These are phyloP conservation scores for Heliconius aoede DNA, from an alignment of 2,888 invertebrate genomes.

Conservation along the genomic window DNA sequence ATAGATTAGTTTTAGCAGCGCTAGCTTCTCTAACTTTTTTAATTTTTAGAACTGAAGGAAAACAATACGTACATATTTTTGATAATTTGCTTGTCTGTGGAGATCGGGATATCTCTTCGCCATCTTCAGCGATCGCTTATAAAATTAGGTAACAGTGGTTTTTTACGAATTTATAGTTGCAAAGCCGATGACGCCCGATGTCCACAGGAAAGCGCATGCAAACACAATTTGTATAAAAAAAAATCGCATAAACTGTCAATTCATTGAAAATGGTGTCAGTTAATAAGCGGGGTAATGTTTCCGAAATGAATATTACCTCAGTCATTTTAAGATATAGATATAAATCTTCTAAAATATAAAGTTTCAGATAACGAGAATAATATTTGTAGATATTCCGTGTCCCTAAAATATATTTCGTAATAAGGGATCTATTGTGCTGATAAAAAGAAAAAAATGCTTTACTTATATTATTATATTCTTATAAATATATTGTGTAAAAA, in stretches of 20 bases:
- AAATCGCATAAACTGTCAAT: slow-evolving; percentile 76
- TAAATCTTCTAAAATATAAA: slow-evolving; percentile 69
- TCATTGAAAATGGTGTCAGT: slow-evolving; percentile 78
- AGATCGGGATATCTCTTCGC: slow-evolving; percentile 49
- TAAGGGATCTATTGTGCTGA: slow-evolving; percentile 78
- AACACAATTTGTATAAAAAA: slow-evolving; percentile 59
- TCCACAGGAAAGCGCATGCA: slow-evolving; percentile 67
- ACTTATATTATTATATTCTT: slow-evolving; percentile 82
- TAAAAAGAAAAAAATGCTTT: slow-evolving; percentile 79
- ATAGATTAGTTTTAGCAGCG: slow-evolving; percentile 84
- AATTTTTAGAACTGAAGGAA: slow-evolving; percentile 68
- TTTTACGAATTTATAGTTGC: slow-evolving; percentile 43
- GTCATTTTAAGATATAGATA: slow-evolving; percentile 63
- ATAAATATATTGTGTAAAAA: slow-evolving; percentile 82
- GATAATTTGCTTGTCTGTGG: slow-evolving; percentile 70
- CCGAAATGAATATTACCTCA: slow-evolving; percentile 61
- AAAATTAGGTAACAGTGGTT: slow-evolving; percentile 33
- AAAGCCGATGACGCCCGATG: slow-evolving; percentile 48
- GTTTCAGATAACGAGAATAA: slow-evolving; percentile 67
- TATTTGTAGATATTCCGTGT: slow-evolving; percentile 76
- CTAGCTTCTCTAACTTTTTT: slow-evolving; percentile 81
- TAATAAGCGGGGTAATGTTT: slow-evolving; percentile 68
- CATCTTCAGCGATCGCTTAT: slow-evolving; percentile 32
- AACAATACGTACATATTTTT: slow-evolving; percentile 69
- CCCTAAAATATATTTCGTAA: slow-evolving; percentile 63